Percentiles rank a stretch among this genome's conserved stretches.
phyloP scores from a whole-genome alignment of 35 echinoderm and acorn worm genomes.

The Holothuria glaberrima region DNA sequence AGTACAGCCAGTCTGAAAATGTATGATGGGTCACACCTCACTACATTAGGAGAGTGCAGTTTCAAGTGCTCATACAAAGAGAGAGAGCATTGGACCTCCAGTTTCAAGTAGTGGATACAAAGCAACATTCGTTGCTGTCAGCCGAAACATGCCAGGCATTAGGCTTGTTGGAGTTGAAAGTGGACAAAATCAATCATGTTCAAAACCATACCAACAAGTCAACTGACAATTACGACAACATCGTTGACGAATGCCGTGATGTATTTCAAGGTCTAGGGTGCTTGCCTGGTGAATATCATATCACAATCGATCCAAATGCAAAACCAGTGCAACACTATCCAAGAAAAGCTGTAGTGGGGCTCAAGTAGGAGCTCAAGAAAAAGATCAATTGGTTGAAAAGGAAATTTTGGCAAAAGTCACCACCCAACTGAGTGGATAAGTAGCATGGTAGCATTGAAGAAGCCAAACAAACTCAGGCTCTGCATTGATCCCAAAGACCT shows the following conservation, averaged over 20 bases:
- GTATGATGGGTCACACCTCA: too few species aligned
- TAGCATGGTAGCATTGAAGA: conserved; percentile 46
- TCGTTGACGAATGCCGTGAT: too few species aligned
- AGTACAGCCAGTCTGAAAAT: too few species aligned
- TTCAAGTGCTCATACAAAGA: too few species aligned
- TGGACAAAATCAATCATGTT: conserved; percentile 3
- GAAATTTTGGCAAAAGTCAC: too few species aligned
- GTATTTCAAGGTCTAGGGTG: conserved; percentile 61
- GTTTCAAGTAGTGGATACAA: not conserved
- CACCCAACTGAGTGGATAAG: not conserved
- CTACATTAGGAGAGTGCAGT: too few species aligned
- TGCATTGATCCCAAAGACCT: conserved; percentile 45
- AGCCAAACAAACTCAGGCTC: conserved; percentile 34
- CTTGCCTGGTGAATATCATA: conserved; percentile 47
- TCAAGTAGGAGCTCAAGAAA: conserved; percentile 2
- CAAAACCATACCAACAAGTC: not conserved
- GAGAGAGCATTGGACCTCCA: too few species aligned
- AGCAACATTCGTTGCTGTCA: too few species aligned
- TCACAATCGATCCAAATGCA: conserved; percentile 38
- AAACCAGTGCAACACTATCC: too few species aligned
- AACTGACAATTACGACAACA: not conserved
- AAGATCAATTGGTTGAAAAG: too few species aligned
- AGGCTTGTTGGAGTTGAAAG: too few species aligned
- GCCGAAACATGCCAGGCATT: too few species aligned
- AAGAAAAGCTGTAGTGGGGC: not conserved